phyloP scores from a whole-genome alignment of 2,113 vertebrate genomes.

The Thryonomys swinderianus region DNA sequence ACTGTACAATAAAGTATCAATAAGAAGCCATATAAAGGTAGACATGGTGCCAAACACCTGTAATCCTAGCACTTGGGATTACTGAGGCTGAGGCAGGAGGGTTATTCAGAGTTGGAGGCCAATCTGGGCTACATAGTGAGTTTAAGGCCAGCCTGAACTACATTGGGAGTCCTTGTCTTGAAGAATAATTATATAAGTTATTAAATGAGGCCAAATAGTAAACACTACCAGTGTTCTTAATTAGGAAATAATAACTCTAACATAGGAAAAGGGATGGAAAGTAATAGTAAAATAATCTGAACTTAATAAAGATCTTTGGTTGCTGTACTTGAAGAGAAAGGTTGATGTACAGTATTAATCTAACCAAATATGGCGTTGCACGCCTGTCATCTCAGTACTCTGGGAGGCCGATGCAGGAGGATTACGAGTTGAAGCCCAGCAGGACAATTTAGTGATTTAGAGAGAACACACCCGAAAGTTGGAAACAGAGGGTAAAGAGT shows the following conservation, averaged over 20 bases:
- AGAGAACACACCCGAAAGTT: neutral
- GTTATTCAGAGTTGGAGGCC: too few species aligned
- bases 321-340: constrained; percentile 1
- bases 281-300: neutral
- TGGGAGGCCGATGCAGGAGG: neutral
- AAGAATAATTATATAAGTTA: too few species aligned
- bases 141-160: too few species aligned
- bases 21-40: neutral
- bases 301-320: neutral
- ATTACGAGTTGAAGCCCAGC: neutral
- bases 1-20: neutral
- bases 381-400: neutral
- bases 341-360: neutral
- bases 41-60: too few species aligned
- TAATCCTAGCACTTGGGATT: too few species aligned
- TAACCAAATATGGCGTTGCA: neutral
- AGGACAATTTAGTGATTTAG: neutral
- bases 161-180: too few species aligned
- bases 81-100: too few species aligned
- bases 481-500: neutral
- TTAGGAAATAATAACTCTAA: neutral
- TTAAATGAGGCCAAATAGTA: too few species aligned
- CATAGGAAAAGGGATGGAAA: neutral
- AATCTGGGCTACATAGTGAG: too few species aligned
- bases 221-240: neutral